Base-by-base conservation (phyloP, 37 sponge, comb jelly and placozoan species). In the Axinella damicornis region DNA sequence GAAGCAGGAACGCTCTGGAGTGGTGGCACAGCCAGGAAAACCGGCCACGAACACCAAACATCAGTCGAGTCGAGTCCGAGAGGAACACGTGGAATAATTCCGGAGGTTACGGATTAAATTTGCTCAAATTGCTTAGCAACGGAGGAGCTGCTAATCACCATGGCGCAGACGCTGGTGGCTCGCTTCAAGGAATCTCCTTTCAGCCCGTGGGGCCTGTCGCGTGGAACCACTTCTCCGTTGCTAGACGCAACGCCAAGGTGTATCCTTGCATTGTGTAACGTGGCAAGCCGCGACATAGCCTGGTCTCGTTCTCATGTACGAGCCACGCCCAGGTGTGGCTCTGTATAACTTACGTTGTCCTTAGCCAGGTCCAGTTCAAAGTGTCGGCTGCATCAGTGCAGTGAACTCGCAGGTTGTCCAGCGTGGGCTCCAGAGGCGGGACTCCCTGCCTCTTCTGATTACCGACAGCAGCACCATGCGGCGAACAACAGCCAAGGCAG, bases 11-110 rank as follows among this genome's bases (percentile, higher is more conserved):
- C 11, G 90, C 77, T 22, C 71, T 87, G 34, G 92, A 65, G 62
- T 66, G 53, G 40, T 61, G 39, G 20, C 65, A 28, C 30, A 95
- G 38, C 92, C 95, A 91, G 17, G 71, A 52, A 69, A 85, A 82
- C 41, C 12, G 57, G 15, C 57, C 15, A 18, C 17, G 57, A 19
- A 56, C 57, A 56, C 57, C 18, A 15, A 19, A 18, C 15, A 18
- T 18, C 18, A 56, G 57, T 15, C n/a, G n/a, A n/a, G n/a, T n/a
- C n/a, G n/a, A n/a, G n/a, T n/a, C n/a, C 11, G 15, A 41, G 40
- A n/a, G n/a, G n/a, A 34, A 2, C 62, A 31, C 62, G 62, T 80
- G 69, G 35, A 53, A 39, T 36, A 68, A 31, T 80, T 55, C 22
- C 17, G 57, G 15, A 27, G 61, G 14, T 21, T 22, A 14, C 20